phyloP scores from a whole-genome alignment of 2,888 invertebrate species.

The Odontocolon sp. region DNA sequence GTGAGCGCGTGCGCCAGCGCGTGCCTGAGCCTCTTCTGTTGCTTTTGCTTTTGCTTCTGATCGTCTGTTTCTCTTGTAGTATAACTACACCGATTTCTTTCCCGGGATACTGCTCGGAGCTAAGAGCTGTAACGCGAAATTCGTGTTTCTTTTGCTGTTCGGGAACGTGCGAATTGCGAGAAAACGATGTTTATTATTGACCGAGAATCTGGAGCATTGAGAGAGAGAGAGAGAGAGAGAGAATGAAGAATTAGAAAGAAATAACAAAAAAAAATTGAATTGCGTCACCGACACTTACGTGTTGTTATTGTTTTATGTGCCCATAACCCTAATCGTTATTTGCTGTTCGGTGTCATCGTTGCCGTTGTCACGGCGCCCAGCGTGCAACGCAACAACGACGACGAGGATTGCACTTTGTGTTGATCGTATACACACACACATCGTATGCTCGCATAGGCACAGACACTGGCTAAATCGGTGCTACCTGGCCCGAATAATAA shows the following conservation, averaged over 20 bases:
- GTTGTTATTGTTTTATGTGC: constrained; percentile 6
- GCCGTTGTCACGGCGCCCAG: constrained; percentile 42
- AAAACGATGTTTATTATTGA: too few species aligned
- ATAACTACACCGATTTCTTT: constrained; percentile 2
- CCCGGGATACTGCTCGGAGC: not conserved
- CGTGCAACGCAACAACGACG: constrained; percentile 16
- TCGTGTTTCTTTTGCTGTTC: not conserved
- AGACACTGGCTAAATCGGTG: constrained; percentile 72
- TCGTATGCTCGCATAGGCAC: not conserved
- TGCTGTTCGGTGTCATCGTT: constrained; percentile 1
- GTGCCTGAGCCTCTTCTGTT: constrained; percentile 28
- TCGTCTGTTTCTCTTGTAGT: not conserved
- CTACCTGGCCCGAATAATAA: constrained; percentile 78
- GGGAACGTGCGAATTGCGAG: not conserved
- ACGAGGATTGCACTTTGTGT: constrained; percentile 31
- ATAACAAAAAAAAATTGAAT: too few species aligned
- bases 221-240: too few species aligned
- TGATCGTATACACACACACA: constrained; percentile 21
- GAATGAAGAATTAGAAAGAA: too few species aligned
- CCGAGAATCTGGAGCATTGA: too few species aligned
- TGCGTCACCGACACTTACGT: too few species aligned
- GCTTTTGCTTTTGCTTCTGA: too few species aligned
- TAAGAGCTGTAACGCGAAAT: not conserved
- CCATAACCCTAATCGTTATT: constrained; percentile 38
- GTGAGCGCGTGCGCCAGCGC: constrained; percentile 19